phyloP scores from a whole-genome alignment of 92 coral and sea anemone species.

The Palythoa grandiflora region DNA sequence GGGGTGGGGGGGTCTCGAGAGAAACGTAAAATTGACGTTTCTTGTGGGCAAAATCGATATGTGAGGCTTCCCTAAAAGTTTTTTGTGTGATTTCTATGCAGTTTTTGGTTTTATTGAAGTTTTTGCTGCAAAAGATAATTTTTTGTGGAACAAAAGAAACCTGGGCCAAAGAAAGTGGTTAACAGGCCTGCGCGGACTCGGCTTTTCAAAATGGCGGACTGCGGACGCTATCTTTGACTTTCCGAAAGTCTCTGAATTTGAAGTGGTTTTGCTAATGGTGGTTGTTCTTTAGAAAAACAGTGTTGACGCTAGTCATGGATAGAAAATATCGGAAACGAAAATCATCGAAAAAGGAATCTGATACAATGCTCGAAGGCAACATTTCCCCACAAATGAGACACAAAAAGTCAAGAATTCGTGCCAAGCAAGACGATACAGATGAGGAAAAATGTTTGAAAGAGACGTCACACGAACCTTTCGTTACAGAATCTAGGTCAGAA shows the following conservation, averaged over 20 bases:
- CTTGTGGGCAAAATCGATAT: no score
- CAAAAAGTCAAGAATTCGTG: neutral
- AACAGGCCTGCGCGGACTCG: constrained; percentile 4
- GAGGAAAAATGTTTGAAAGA: neutral
- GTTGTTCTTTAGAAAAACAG: neutral
- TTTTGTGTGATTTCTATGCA: no score
- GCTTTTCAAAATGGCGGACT: constrained; percentile 48
- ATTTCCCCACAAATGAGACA: constrained; percentile 8
- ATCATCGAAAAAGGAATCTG: neutral
- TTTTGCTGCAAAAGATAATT: no score
- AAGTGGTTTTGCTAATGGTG: neutral
- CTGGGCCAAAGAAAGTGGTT: neutral
- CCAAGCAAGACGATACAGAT: neutral
- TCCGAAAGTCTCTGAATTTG: neutral
- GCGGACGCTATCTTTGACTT: neutral
- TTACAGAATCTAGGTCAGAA: neutral
- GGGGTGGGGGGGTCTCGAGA: no score
- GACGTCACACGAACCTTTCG: neutral
- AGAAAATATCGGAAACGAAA: constrained; percentile 29
- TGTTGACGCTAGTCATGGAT: neutral
- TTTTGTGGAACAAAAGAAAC: no score
- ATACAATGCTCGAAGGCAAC: neutral
- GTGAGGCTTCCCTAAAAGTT: no score
- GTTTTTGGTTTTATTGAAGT: no score
- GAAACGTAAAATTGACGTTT: no score